Conservation (phyloP, 2,113 vertebrate genomes). For the Cettia cetti region DNA sequence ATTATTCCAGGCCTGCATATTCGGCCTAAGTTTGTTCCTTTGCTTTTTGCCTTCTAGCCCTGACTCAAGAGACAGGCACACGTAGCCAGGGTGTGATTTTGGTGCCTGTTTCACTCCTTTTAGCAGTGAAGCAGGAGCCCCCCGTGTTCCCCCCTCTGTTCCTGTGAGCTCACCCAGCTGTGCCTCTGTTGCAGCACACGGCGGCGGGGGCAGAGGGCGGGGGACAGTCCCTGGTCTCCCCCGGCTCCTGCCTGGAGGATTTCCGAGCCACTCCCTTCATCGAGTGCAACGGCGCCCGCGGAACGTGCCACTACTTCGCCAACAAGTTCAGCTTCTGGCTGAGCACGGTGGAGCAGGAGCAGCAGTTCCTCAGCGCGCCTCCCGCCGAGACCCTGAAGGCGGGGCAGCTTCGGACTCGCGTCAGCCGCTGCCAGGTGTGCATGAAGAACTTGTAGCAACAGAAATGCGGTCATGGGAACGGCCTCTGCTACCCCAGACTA, state of each 20-base stretch:
- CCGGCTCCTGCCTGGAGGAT: slow-evolving; percentile 93
- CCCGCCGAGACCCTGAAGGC: slow-evolving; percentile 85
- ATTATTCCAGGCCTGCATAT: background rate
- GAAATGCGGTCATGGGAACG: background rate
- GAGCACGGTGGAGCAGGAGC: slow-evolving; percentile 77
- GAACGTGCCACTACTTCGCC: slow-evolving; percentile 93
- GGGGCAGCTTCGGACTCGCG: slow-evolving; percentile 80
- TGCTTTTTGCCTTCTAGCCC: background rate
- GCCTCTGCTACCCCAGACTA: background rate
- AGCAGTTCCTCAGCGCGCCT: slow-evolving; percentile 76
- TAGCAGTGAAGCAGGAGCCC: background rate
- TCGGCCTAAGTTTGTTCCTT: background rate
- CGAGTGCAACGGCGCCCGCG: slow-evolving; percentile 89
- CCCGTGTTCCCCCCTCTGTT: background rate
- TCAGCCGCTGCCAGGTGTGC: slow-evolving; percentile 97
- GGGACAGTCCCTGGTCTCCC: slow-evolving; percentile 92
- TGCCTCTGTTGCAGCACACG: slow-evolving; percentile 81
- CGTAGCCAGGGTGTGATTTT: too few species aligned
- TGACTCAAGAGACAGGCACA: background rate
- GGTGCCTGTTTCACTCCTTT: background rate
- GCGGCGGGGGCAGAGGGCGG: slow-evolving; percentile 88
- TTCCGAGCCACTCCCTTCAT: slow-evolving; percentile 95
- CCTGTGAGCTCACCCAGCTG: background rate
- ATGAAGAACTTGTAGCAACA: slow-evolving; percentile 87
- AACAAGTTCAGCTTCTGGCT: slow-evolving; percentile 99